Evolutionary conservation across 2,113 vertebrate species (phyloP), one percentile per base, ranked within the genome.

Genomic region (Heliornis fulica): DNA sequence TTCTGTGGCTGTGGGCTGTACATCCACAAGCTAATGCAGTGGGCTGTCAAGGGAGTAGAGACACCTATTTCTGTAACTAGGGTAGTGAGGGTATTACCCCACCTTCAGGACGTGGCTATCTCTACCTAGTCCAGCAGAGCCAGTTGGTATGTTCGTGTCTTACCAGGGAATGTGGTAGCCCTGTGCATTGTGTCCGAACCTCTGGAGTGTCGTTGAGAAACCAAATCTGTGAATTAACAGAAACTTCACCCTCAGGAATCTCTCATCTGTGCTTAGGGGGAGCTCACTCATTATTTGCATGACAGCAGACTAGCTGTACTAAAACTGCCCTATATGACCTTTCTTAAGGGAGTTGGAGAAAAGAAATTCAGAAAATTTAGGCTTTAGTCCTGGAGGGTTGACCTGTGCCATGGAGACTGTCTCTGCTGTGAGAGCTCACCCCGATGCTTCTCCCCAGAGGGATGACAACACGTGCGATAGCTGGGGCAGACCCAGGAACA

Each of bases 91-190:
- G 6, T 13, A 13, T 48, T 71, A 13, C 36, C n/a, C 32, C 68
- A 68, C 74, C 53, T 63, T 63, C 38, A 32, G 41, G 23, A 26
- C 32, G 13, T 28, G n/a, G 8, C 4, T 16, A 21, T 53, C 36
- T 34, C 51, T 76, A 1, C 36, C 18, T 34, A 38, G 31, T 76
- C 40, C 61, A 41, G 2, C 9, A 7, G 57, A 80, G 72, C 25
- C 23, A 10, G 8, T 5, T 38, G 63, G 38, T 48, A 22, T 4
- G 1, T 5, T n/a, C 6, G 41, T 1, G 2, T 41, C 22, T 53
- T 76, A 15, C 15, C 25, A 51, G 54, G 43, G 34, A 21, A 5
- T 64, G 4, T 53, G 46, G 29, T 36, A 40, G 7, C 18, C 46
- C 63, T 66, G 19, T 34, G 34, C 28, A 6, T n/a, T 68, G 31